Base-by-base conservation (phyloP, 2,888 invertebrate genomes). In the Drosophila mimica region DNA sequence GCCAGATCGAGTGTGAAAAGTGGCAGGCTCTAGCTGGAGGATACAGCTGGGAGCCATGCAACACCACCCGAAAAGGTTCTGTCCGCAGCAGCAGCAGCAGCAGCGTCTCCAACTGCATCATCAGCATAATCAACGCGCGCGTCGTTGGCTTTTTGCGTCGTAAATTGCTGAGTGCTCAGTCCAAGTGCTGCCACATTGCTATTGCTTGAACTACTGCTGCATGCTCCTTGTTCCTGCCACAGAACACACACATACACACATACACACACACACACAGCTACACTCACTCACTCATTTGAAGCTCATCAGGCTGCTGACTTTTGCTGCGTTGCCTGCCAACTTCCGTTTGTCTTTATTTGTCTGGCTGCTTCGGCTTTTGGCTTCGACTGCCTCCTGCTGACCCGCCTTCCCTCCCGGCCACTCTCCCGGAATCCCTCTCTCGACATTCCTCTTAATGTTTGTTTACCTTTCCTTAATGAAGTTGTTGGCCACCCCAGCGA, bases 71-170 rank as follows among this genome's bases (percentile, higher is more conserved):
- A 51, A 69, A 69, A 62, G 69, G 57, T 74, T 64, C 65, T 78
- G 64, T 57, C 34, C 53, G 56, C 34, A 61, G 56, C 38, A 28
- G 48, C 20, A 54, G 33, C 20, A 61, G 56, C 38, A 20, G 20
- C 6, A 17, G 49, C 62, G 71, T 66, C 81, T 86, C 69, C 83
- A 74, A 78, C 84, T 87, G 87, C 87, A 87, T 87, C 87, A 87
- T 87, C 87, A 89, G 87, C 87, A 87, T 87, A 87, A 87, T 87
- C 87, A 87, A 89, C 88, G 88, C 88, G 89, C 85, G 79, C 79
- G 80, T 72, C 69, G 86, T 88, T 85, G 79, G 86, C 85, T 87
- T 87, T 87, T 88, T 84, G 82, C 85, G 76, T 84, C 85, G 89
- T 84, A 87, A 89, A 86, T 86, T 86, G 88, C 89, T 84, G 86